Conservation (phyloP, 2,113 vertebrate species). For the Phaetusa simplex region DNA sequence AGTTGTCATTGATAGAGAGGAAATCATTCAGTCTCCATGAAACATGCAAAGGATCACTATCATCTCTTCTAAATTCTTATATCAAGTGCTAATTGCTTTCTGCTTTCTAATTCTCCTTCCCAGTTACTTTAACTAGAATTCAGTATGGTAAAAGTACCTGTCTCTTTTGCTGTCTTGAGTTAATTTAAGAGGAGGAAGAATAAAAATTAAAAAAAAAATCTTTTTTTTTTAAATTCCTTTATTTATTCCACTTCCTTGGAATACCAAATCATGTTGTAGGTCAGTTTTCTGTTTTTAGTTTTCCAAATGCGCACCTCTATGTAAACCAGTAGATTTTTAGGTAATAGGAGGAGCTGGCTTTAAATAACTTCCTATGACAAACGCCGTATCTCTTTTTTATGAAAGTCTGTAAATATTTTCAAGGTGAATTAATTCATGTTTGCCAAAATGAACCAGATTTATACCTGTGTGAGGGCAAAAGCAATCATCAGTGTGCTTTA, state of each 20-base stretch:
- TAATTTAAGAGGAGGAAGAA: not conserved
- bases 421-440: not conserved
- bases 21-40: not conserved
- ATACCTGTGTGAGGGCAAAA: not conserved
- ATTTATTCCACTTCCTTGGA: not conserved
- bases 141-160: not conserved
- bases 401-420: not conserved
- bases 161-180: not conserved
- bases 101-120: not conserved
- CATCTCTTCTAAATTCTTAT: not conserved
- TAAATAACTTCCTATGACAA: not conserved
- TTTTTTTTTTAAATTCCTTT: fast-evolving
- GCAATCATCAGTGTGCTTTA: not conserved
- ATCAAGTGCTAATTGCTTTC: not conserved
- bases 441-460: not conserved
- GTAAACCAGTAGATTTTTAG: not conserved
- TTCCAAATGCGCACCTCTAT: not conserved
- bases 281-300: not conserved
- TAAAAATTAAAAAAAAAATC: not conserved
- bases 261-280: not conserved
- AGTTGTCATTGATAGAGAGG: not conserved
- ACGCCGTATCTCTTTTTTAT: not conserved
- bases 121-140: not conserved
- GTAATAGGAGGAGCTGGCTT: not conserved
- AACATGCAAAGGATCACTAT: not conserved